Evolutionary conservation across 2,888 invertebrate species (phyloP), one percentile per base, ranked within the genome.

Genomic region (Drosophila quinaria): DNA sequence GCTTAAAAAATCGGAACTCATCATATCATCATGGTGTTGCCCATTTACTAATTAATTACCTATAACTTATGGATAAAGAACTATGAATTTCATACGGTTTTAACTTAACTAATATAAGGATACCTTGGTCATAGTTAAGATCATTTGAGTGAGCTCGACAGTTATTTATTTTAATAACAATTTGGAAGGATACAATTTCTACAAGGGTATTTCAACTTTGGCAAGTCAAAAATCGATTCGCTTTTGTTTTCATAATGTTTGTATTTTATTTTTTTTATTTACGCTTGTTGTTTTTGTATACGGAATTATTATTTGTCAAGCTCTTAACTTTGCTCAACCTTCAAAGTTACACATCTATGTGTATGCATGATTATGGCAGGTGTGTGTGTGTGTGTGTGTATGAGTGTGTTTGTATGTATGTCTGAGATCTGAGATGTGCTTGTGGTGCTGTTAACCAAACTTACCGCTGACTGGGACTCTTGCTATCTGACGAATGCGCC

Each of bases 391-490:
- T 66, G 22, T 65, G 29, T 35, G 35, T 37, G 35, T 58, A 49
- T 62, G 13, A 25, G 10, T 35, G 41, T 69, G 39, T 46, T 29
- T 47, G 31, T 44, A 22, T 64, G 22, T 70, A 33, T 39, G 42
- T 35, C 33, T 58, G 56, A 33, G 3, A 62, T 25, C 25, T 64
- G 11, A 25, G 6, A 62, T 19, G 49, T 55, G 19, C 49, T 56
- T 55, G 55, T 37, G 44, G 22, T 42, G 4, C 13, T 31, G n/a
- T 31, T 22, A 58, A 44, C 39, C 15, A 51, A 70, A 83, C 85
- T 91, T 92, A 96, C 95, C 95, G 95, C 91, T 95, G 95, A 84
- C 94, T 95, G 49, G 95, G 95, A 90, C 95, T 95, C 89, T 95
- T 95, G 93, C 94, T 94, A 80, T 95, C 95, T 90, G 95, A 95